A percentile compares a stretch with the other conserved stretches of the same genome.
phyloP scores from a whole-genome alignment of 1,140 invertebrate genomes.

The Halesus radiatus region DNA sequence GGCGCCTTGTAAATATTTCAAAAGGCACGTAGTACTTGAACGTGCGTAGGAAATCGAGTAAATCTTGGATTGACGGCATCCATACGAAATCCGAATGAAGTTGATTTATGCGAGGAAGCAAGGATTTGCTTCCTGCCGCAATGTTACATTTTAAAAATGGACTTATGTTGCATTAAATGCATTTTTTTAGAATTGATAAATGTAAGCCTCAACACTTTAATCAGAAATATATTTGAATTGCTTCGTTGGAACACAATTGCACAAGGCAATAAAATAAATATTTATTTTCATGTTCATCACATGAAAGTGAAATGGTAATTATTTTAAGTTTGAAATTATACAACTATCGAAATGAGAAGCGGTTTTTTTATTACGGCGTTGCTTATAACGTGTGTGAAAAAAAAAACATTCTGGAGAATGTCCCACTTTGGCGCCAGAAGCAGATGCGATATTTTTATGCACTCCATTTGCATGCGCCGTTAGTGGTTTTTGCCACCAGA shows the following conservation, averaged over 20 bases:
- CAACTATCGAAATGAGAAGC: too few relatives aligned
- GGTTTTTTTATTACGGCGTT: background rate
- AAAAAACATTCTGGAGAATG: background rate
- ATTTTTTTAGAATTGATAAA: too few relatives aligned
- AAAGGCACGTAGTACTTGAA: slow-evolving; percentile 30
- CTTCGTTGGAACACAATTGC: too few relatives aligned
- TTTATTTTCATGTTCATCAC: too few relatives aligned
- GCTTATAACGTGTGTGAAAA: slow-evolving; percentile 1
- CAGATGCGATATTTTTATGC: slow-evolving; percentile 31
- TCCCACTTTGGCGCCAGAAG: slow-evolving; percentile 23
- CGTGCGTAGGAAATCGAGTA: slow-evolving; percentile 31
- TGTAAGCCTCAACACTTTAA: too few relatives aligned
- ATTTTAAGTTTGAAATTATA: too few relatives aligned
- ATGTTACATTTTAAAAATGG: too few relatives aligned
- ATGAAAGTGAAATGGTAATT: too few relatives aligned
- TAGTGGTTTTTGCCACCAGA: background rate
- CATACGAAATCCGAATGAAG: background rate
- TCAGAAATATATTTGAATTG: too few relatives aligned
- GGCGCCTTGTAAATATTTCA: slow-evolving; percentile 26
- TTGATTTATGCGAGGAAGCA: slow-evolving; percentile 6
- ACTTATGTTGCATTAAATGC: too few relatives aligned
- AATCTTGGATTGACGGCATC: slow-evolving; percentile 7
- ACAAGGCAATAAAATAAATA: too few relatives aligned
- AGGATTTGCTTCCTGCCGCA: too few relatives aligned
- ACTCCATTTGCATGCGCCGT: slow-evolving; percentile 29